Percentiles rank a stretch among this genome's conserved stretches.
These are phyloP conservation scores for Phaonia tiefii DNA, from an alignment of 2,888 invertebrate genomes.

Conservation along the genomic window DNA sequence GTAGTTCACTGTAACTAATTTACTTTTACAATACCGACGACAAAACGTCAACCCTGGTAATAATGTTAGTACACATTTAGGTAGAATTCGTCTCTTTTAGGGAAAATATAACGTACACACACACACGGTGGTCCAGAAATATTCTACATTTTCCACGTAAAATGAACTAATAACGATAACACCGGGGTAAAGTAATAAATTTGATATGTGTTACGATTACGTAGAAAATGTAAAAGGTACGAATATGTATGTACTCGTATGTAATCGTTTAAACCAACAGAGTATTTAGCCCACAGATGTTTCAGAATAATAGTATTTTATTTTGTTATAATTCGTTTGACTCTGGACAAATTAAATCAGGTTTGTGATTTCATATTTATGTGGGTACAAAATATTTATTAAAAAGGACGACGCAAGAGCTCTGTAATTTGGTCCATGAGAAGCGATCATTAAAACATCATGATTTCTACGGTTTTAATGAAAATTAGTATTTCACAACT, in stretches of 20 bases:
- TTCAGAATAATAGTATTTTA: too few relatives aligned
- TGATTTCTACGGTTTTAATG: too few relatives aligned
- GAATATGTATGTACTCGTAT: too few relatives aligned
- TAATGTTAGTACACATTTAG: slow-evolving; percentile 31
- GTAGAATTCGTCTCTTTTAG: slow-evolving; percentile 53
- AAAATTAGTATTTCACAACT: too few relatives aligned
- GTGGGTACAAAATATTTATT: too few relatives aligned
- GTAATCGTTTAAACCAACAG: background rate
- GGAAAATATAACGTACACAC: slow-evolving; percentile 13
- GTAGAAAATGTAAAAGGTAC: slow-evolving; percentile 43
- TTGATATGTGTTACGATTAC: slow-evolving; percentile 54
- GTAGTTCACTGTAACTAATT: slow-evolving; percentile 54
- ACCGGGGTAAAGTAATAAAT: slow-evolving; percentile 52
- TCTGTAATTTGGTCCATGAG: too few relatives aligned
- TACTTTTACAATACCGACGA: slow-evolving; percentile 29
- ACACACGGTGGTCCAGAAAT: background rate
- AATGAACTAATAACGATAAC: slow-evolving; percentile 22
- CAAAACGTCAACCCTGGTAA: too few relatives aligned
- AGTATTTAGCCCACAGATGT: slow-evolving; percentile 25
- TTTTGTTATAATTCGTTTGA: too few relatives aligned
- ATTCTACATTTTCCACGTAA: slow-evolving; percentile 58
- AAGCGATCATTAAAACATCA: too few relatives aligned
- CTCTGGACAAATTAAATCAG: too few relatives aligned
- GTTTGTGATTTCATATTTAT: too few relatives aligned
- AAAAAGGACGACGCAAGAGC: too few relatives aligned